Base-by-base conservation (phyloP, 2,797 vertebrate species). In the Pseudochromis fuscus region DNA sequence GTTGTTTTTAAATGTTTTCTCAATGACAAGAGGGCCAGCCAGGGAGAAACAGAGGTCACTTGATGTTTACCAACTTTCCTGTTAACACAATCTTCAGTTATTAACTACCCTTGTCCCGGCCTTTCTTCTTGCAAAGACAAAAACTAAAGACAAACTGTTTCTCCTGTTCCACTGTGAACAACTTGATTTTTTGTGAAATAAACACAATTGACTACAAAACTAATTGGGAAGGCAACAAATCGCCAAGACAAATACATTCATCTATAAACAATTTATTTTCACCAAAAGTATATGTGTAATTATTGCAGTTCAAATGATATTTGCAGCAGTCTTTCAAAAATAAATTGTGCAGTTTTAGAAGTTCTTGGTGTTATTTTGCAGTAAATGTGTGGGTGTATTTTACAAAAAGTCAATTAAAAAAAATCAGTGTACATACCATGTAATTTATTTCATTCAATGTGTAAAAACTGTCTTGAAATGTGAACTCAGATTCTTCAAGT, bases 1-100 rank as follows among this genome's bases (percentile, higher is more conserved):
- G 59, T 82, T 51, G 27, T 51, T 71, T 57, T 38, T 19, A 61
- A 72, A 28, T 66, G 40, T 31, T 70, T 79, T 81, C 28, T 73
- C 42, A 72, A 27, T 33, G 49, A 56, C 38, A 60, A n/a, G 10
- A 63, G 19, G 23, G 45, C 55, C 51, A 24, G 71, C 35, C 38
- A 44, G 38, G 51, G 44, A 77, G 66, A 81, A 72, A 61, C 59
- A 69, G 81, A 84, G 84, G 84, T 88, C 82, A 77, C 52, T 49
- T 48, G 35, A 60, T 85, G 87, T 91, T 89, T 91, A 83, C 81
- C 53, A 55, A 75, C 75, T 55, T 60, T 70, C 82, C 63, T 69
- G 79, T 94, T 92, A 94, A 67, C 77, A 81, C 68, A 66, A 53
- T 64, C 82, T 51, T 93, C 87, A 94, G 88, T 90, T 73, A 94